phyloP scores from a whole-genome alignment of 1,140 invertebrate species.

The Bombus breviceps region DNA sequence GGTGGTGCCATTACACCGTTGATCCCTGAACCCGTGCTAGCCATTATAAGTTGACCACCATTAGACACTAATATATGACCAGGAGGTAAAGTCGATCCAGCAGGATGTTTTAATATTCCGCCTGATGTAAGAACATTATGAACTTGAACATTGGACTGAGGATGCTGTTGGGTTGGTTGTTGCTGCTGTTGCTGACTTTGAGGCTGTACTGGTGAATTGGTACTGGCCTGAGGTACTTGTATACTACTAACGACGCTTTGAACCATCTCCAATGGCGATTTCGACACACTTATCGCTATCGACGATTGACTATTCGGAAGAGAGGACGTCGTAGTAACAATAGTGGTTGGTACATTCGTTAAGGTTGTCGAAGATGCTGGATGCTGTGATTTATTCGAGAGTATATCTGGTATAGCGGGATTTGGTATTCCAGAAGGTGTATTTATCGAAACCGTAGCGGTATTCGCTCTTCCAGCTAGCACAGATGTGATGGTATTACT shows the following conservation, averaged over 20 bases:
- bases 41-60: conserved; percentile 89
- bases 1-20: conserved; percentile 86
- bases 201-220: conserved; percentile 69
- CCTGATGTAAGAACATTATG: conserved; percentile 79
- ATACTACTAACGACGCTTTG: conserved; percentile 91
- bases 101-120: conserved; percentile 81
- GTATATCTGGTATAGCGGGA: conserved; percentile 75
- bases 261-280: conserved; percentile 91
- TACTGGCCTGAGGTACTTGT: conserved; percentile 84
- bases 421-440: conserved; percentile 82
- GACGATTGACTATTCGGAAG: conserved; percentile 68
- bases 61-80: conserved; percentile 90
- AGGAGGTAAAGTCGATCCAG: conserved; percentile 82
- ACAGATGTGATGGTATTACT: conserved; percentile 91
- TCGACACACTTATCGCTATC: conserved; percentile 81
- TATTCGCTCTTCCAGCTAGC: conserved; percentile 88
- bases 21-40: conserved; percentile 83
- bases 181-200: conserved; percentile 62
- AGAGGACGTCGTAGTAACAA: conserved; percentile 60
- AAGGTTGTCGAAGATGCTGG: conserved; percentile 45
- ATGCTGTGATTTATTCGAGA: conserved; percentile 73
- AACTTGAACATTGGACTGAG: conserved; percentile 73
- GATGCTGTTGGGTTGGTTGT: conserved; percentile 61
- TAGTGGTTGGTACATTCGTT: conserved; percentile 72
- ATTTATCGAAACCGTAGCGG: conserved; percentile 88